Base-by-base conservation (phyloP, 2,797 vertebrate genomes). In the Macrochelys suwanniensis region DNA sequence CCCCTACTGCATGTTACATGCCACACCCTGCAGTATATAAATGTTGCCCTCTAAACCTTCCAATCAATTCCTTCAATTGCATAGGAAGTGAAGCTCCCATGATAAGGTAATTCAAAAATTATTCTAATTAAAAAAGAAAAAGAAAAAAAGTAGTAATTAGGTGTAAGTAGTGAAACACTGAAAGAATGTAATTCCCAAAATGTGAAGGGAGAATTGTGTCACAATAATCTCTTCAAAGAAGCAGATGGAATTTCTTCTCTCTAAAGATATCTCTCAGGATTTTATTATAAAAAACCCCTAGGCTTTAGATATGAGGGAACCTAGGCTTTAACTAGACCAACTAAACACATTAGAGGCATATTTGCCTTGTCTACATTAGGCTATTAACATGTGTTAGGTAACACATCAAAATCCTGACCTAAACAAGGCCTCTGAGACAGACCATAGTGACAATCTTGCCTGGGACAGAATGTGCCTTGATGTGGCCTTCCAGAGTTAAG, bases 321-420 rank as follows among this genome's bases (percentile, higher is more conserved):
- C 61, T 83, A 87, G 93, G 95, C 93, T 95, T 95, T 96, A 96
- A 89, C 89, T 92, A 94, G 94, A 95, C 87, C 92, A 96, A 88
- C 26, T 53, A 94, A 92, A 94, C 61, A 94, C 54, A 84, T 33
- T 33, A 86, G 87, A 84, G 25, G 25, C 7, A 96, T 84, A 33
- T 31, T 88, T 54, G 71, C 17, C n/a, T 90, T 80, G 88, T 90
- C 90, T 54, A 80, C 17, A 92, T 12, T 42, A 76, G 6, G 37
- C 37, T 65, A 9, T 65, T 65, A 76, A 76, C 84, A 78, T 7
- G 82, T 2, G 23, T 37, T 85, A 84, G 82, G 47, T 84, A 3
- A 84, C 80, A 19, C 1, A 4, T 33, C 31, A 92, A 87, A 93
- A 86, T 11, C 8, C 16, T 57, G 56, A 5, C 47, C 79, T 93